Evolutionary conservation across 2,888 invertebrate species (phyloP).

Genomic region (Platycheirus albimanus): DNA sequence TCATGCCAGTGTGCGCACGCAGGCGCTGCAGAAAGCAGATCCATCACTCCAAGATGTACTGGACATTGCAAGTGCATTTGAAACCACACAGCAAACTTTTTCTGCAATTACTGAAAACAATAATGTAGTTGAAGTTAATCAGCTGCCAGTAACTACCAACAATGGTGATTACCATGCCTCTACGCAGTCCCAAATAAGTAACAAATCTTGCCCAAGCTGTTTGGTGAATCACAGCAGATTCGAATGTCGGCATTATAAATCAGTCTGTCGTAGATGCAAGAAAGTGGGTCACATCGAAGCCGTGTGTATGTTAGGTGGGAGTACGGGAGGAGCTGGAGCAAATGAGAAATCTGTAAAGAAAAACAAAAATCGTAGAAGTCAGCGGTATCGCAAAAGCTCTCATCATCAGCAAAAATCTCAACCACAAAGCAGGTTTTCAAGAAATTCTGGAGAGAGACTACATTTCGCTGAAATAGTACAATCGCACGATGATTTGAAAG

Average conservation of each 20-base stretch:
- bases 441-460: not conserved
- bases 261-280: conserved; percentile 11
- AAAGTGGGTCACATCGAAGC: conserved; percentile 27
- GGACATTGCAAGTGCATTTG: conserved; percentile 8
- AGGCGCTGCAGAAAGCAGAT: not conserved
- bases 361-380: not conserved
- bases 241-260: conserved; percentile 21
- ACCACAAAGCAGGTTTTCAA: not conserved
- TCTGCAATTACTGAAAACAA: conserved; percentile 3
- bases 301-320: not conserved
- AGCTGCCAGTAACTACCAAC: not conserved
- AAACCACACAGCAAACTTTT: conserved; percentile 9
- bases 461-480: not conserved
- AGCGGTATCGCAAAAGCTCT: not conserved
- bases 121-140: conserved; percentile 21
- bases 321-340: not conserved
- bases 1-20: conserved; percentile 11
- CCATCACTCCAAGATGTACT: conserved; percentile 14
- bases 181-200: too few relatives aligned
- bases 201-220: conserved; percentile 22
- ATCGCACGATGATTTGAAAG: not conserved
- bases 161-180: not conserved
- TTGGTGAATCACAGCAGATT: conserved; percentile 2
- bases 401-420: not conserved
- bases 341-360: not conserved